These are phyloP conservation scores for Junonia oenone DNA, from an alignment of 2,888 invertebrate genomes.

Conservation along the genomic window DNA sequence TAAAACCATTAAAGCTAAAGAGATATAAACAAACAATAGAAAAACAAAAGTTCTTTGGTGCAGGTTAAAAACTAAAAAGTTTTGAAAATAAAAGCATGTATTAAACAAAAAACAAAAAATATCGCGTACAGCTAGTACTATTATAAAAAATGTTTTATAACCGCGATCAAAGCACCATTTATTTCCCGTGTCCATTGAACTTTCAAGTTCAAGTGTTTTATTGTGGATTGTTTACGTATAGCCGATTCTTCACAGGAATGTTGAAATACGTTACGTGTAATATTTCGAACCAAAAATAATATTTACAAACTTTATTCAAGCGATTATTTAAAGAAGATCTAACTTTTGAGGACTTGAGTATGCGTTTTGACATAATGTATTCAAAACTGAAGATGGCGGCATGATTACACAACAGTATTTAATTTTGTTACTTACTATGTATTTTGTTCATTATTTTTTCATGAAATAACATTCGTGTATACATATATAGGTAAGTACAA, in stretches of 20 bases:
- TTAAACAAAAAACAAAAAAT: neutral
- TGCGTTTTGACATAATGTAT: neutral
- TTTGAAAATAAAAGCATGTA: neutral
- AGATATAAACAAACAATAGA: no score
- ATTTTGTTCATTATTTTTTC: no score
- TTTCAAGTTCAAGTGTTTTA: constrained; percentile 8
- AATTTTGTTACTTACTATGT: no score
- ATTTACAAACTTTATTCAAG: neutral
- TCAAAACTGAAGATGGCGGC: no score
- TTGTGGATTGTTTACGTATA: neutral
- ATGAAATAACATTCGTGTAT: no score
- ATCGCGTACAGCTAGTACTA: no score
- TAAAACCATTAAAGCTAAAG: no score
- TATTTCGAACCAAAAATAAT: constrained; percentile 2
- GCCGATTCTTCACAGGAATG: neutral
- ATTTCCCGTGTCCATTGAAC: neutral
- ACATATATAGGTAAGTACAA: no score
- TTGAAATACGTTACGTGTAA: constrained; percentile 3
- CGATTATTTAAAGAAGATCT: neutral
- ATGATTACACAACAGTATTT: neutral
- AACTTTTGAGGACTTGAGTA: neutral
- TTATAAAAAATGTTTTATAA: no score
- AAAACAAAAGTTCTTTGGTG: no score
- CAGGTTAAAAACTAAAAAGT: no score
- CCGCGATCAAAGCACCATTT: neutral